Conservation (phyloP, 2,113 vertebrate genomes). For the Ptychochromis oligacanthus region DNA sequence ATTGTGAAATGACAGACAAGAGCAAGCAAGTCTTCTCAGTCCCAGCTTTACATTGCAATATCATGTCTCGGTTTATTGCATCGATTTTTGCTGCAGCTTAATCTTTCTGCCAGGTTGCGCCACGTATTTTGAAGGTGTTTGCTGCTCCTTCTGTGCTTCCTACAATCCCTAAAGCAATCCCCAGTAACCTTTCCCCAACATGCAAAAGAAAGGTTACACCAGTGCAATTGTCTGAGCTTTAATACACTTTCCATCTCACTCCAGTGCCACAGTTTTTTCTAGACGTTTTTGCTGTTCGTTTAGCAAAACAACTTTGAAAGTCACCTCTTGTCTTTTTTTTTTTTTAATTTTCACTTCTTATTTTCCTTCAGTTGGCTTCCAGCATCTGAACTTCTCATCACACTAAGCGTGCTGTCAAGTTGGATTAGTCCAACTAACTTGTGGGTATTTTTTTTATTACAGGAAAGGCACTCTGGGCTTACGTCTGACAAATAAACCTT, state of each 20-base stretch:
- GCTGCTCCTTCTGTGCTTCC: neutral
- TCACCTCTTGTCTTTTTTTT: constrained; percentile 29
- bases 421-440: constrained; percentile 56
- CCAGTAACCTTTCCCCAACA: constrained; percentile 32
- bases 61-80: constrained; percentile 27
- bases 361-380: constrained; percentile 19
- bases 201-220: constrained; percentile 39
- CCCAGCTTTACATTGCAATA: constrained; percentile 41
- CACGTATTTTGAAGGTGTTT: constrained; percentile 29
- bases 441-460: constrained; percentile 30
- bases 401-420: constrained; percentile 47
- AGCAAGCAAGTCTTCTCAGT: constrained; percentile 15
- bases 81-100: constrained; percentile 46
- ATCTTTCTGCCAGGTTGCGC: constrained; percentile 28
- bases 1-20: constrained; percentile 43
- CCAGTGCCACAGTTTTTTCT: neutral
- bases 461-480: constrained; percentile 39
- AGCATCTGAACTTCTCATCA: constrained; percentile 53
- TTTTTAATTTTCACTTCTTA: neutral
- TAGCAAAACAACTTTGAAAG: constrained; percentile 37
- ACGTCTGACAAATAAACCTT: constrained; percentile 57
- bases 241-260: neutral
- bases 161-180: constrained; percentile 38
- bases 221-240: neutral
- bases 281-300: constrained; percentile 10